A percentile compares a stretch with the other conserved stretches of the same genome.
Evolutionary conservation across 2,888 invertebrate genomes (phyloP).

Genomic region (Synergus gifuensis): DNA sequence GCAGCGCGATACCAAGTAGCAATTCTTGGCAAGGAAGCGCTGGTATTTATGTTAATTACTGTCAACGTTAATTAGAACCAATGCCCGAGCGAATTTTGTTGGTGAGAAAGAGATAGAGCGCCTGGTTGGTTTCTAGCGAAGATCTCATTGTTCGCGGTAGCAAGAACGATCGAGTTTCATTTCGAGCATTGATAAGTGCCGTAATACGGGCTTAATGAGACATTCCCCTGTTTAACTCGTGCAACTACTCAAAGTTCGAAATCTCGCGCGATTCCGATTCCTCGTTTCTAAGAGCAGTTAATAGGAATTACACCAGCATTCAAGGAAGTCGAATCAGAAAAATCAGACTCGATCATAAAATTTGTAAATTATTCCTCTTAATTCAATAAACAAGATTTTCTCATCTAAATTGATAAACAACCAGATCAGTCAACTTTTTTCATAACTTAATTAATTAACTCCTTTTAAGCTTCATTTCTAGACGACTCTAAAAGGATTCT

Average conservation of each 20-base stretch:
- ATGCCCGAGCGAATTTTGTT: constrained; percentile 43
- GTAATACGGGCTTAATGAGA: constrained; percentile 71
- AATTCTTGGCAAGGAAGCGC: constrained; percentile 66
- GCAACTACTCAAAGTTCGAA: constrained; percentile 19
- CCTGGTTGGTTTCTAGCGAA: constrained; percentile 52
- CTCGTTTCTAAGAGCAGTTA: background rate
- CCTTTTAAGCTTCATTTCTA: background rate
- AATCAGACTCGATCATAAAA: background rate
- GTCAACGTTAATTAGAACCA: constrained; percentile 76
- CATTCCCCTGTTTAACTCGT: constrained; percentile 50
- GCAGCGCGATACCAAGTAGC: constrained; percentile 40
- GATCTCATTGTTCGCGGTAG: constrained; percentile 53
- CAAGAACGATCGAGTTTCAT: constrained; percentile 65
- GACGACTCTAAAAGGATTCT: background rate
- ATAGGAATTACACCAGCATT: background rate
- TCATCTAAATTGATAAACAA: background rate
- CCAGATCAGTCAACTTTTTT: constrained; percentile 1
- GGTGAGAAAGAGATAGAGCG: constrained; percentile 49
- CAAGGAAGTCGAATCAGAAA: background rate
- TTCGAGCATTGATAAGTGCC: constrained; percentile 70
- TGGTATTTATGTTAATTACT: constrained; percentile 77
- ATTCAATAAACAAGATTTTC: background rate
- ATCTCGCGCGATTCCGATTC: background rate
- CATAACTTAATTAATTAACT: background rate
- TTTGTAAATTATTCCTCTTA: background rate